A percentile compares a stretch with the other conserved stretches of the same genome.
These are phyloP conservation scores for Alsophila aescularia DNA, from an alignment of 2,888 invertebrate genomes.

Conservation along the genomic window DNA sequence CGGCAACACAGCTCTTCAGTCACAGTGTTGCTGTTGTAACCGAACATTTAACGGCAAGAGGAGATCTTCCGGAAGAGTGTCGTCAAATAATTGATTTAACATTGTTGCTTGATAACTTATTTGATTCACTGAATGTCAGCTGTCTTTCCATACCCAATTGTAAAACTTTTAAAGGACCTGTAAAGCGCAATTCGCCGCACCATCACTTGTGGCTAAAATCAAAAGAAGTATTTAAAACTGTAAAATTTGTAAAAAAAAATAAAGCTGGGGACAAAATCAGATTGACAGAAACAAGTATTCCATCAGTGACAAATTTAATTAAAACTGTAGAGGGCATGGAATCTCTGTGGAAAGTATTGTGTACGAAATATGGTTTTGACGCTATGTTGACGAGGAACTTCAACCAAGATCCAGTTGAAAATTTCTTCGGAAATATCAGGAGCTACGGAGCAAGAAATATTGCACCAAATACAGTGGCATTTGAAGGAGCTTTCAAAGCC, in stretches of 20 bases:
- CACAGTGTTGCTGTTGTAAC: conserved; percentile 41
- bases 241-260: neutral
- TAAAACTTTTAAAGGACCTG: conserved; percentile 28
- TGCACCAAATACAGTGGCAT: no score
- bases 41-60: conserved; percentile 18
- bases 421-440: no score
- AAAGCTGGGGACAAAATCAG: neutral
- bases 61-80: no score
- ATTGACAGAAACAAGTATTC: neutral
- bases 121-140: conserved; percentile 30
- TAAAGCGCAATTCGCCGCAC: conserved; percentile 27
- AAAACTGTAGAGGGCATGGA: no score
- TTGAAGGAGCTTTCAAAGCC: no score
- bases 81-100: no score
- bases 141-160: conserved; percentile 28
- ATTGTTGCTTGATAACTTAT: conserved; percentile 25
- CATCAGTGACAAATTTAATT: no score
- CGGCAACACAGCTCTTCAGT: conserved; percentile 44
- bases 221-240: conserved; percentile 31
- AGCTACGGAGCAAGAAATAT: no score
- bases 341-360: no score
- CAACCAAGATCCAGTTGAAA: no score
- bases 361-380: no score
- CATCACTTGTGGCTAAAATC: neutral
- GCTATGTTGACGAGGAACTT: no score